Base-by-base conservation (phyloP, 2,888 invertebrate genomes). In the Pogonocherus hispidulus region DNA sequence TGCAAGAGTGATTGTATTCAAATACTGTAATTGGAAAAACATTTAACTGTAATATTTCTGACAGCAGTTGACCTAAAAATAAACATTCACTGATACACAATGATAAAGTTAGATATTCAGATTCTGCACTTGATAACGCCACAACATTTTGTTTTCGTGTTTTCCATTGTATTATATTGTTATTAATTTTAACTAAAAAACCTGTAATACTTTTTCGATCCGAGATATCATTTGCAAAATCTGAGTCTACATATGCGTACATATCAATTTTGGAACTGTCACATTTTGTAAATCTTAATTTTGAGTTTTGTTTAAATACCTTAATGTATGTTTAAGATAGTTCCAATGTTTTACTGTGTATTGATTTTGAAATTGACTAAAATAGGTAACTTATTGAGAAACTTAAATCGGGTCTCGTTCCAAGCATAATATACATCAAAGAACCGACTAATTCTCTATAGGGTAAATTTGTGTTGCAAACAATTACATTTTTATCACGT, bases 341-440 rank as follows among this genome's bases (percentile, higher is more conserved):
- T 32, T 32, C 2, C 3, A 32, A 1, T 32, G 32, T 32, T 32
- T 8, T 2, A 8, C 8, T 6, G 6, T 32, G 32, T 49, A 67
- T 60, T 47, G 22, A 51, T 72, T 73, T 55, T 73, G 70, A 56
- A 72, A 75, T 64, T 72, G 66, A 44, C 70, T 65, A 47, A 71
- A 75, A 57, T n/a, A n/a, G n/a, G n/a, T 72, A 75, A 11, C 67
- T 69, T n/a, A 75, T 69, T 44, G 19, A 66, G 52, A 22, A 72
- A 68, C 74, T 66, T 23, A 75, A 35, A 63, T 75, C 74, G 27
- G 69, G 72, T 65, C 74, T 72, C n/a, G 72, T 56, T 18, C 69
- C 75, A 16, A 74, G 51, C 73, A 74, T 74, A 8, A 73, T 51
- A 23, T 74, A 73, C 74, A 76, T 76, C 22, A 74, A 22, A 32